Evolutionary conservation across 2,113 vertebrate species (phyloP), one percentile per base, ranked within the genome.

Genomic region (Carassius auratus): DNA sequence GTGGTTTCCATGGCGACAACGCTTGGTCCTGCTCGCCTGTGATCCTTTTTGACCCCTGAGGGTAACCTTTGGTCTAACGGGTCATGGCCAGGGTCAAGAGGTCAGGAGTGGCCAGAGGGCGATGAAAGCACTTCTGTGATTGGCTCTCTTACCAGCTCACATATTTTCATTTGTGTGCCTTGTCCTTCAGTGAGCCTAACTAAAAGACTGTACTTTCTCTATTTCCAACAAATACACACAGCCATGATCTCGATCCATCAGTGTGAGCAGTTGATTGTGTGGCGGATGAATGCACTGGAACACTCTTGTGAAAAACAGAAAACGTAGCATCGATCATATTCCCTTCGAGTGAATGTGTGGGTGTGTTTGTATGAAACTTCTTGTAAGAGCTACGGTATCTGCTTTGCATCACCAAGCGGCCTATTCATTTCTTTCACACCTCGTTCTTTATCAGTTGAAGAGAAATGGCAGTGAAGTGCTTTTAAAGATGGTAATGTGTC

Each of bases 81-180:
- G 92, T 93, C 93, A 93, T 85, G 90, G 93, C 93, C 92, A 92
- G 93, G 88, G 93, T 90, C 92, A 90, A 90, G 86, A 93, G 93
- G 94, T 94, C 93, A 94, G 90, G 14, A 69, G 91, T 95, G 93
- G 88, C 94, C 91, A 48, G 89, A 93, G 93, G 94, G 92, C 90
- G 93, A 91, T 90, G 87, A 91, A 92, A 93, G 92, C 93, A 92
- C 91, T 95, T 91, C 84, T 86, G 66, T 92, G 94, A 95, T 94
- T 94, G 93, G 91, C 90, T 92, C 89, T 78, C 87, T 88, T 86
- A 90, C 89, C 85, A 45, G 57, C 87, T 86, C 74, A 59, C 89
- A 80, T 83, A 86, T 68, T 87, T 87, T 90, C 86, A 84, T 91
- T 83, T 84, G 30, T 30, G 30, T 30, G 62, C 79, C 42, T 52